These are phyloP conservation scores for Trichogramma pretiosum DNA, from an alignment of 1,140 invertebrate genomes.

Conservation along the genomic window DNA sequence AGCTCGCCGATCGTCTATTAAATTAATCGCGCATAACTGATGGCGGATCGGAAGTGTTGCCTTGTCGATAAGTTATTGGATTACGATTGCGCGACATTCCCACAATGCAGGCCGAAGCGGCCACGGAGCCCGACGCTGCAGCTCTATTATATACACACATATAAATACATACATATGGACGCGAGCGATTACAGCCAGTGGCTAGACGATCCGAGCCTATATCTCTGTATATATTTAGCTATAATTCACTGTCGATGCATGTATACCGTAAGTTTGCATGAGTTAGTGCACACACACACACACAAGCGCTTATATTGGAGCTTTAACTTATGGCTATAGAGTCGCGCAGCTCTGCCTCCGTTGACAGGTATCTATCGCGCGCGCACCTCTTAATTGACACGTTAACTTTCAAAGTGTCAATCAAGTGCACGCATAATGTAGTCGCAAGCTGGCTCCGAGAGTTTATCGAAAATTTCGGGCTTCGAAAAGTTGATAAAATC, in stretches of 20 bases:
- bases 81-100: constrained; percentile 30
- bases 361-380: constrained; percentile 40
- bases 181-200: constrained; percentile 20
- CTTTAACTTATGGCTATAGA: constrained; percentile 34
- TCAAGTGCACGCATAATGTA: no score
- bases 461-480: background rate
- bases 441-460: background rate
- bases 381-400: constrained; percentile 34
- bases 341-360: constrained; percentile 25
- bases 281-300: no score
- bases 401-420: constrained; percentile 29
- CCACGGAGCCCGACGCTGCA: no score
- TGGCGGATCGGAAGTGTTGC: constrained; percentile 18
- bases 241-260: constrained; percentile 32
- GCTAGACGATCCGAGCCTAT: constrained; percentile 31
- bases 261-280: no score
- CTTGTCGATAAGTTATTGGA: constrained; percentile 30
- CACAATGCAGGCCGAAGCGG: constrained; percentile 28
- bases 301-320: no score
- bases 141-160: no score
- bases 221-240: no score
- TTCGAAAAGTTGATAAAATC: no score
- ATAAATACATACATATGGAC: no score
- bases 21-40: constrained; percentile 19
- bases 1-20: constrained; percentile 14